Evolutionary conservation across 1,140 invertebrate species (phyloP).

Genomic region (Atta colombica): DNA sequence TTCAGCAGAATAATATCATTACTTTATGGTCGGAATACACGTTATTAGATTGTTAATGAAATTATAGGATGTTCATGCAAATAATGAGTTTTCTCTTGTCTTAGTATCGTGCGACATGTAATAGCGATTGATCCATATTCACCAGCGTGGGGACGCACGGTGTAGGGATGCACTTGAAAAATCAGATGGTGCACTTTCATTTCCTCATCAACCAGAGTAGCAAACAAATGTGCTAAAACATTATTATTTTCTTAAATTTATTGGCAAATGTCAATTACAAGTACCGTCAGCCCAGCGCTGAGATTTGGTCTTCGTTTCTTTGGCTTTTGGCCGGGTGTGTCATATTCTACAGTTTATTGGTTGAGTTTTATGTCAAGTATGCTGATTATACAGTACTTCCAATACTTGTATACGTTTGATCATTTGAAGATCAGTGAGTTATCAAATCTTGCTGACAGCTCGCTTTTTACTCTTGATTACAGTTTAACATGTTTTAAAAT

Average conservation of each 20-base stretch:
- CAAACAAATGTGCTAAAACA: background rate
- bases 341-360: background rate
- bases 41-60: background rate
- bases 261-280: constrained; percentile 12
- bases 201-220: background rate
- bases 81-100: constrained; percentile 5
- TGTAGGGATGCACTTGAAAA: background rate
- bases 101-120: background rate
- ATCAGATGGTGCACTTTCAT: background rate
- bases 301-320: constrained; percentile 9
- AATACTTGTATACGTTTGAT: constrained; percentile 23
- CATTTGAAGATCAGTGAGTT: too few species aligned
- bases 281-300: constrained; percentile 13
- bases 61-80: background rate
- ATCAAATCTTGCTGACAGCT: too few species aligned
- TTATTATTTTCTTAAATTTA: too few species aligned
- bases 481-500: constrained; percentile 22
- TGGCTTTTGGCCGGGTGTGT: constrained; percentile 7
- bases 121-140: constrained; percentile 24
- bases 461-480: background rate
- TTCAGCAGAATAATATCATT: background rate
- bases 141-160: background rate
- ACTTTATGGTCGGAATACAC: background rate
- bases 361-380: background rate
- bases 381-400: constrained; percentile 14